phyloP scores from a whole-genome alignment of 2,113 vertebrate species.

The Leptobrachium leishanense region DNA sequence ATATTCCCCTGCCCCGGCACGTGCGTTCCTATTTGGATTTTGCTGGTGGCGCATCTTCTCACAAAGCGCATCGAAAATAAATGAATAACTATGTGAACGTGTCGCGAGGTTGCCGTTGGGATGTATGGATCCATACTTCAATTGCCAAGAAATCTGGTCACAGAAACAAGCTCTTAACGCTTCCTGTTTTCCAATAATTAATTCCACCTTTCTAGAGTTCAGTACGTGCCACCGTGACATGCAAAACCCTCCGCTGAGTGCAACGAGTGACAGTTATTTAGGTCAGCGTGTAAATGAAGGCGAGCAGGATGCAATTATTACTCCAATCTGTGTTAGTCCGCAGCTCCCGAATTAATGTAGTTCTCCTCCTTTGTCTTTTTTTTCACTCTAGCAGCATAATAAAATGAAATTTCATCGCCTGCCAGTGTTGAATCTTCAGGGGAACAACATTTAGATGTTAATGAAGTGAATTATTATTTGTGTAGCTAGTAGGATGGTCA shows the following conservation, averaged over 20 bases:
- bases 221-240: background rate
- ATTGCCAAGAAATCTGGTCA: too few species aligned
- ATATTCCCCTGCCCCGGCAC: too few species aligned
- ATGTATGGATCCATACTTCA: too few species aligned
- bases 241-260: background rate
- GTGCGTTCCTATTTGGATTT: too few species aligned
- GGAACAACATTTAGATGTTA: slow-evolving; percentile 34
- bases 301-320: background rate
- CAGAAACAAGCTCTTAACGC: background rate
- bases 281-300: slow-evolving; percentile 10
- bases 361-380: slow-evolving; percentile 3
- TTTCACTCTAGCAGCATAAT: background rate
- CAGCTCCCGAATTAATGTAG: background rate
- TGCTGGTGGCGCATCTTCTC: too few species aligned
- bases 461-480: slow-evolving; percentile 43
- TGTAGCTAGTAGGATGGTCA: slow-evolving; percentile 22
- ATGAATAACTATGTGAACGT: too few species aligned
- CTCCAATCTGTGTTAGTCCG: background rate
- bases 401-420: slow-evolving; percentile 20
- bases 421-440: slow-evolving; percentile 15
- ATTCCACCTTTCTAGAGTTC: background rate
- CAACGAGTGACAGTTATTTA: slow-evolving; percentile 8
- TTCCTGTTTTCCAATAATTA: background rate
- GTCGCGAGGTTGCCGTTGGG: too few species aligned
- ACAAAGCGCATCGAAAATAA: too few species aligned